Evolutionary conservation across 2,113 vertebrate species (phyloP).

Genomic region (Thamnophis sirtalis): DNA sequence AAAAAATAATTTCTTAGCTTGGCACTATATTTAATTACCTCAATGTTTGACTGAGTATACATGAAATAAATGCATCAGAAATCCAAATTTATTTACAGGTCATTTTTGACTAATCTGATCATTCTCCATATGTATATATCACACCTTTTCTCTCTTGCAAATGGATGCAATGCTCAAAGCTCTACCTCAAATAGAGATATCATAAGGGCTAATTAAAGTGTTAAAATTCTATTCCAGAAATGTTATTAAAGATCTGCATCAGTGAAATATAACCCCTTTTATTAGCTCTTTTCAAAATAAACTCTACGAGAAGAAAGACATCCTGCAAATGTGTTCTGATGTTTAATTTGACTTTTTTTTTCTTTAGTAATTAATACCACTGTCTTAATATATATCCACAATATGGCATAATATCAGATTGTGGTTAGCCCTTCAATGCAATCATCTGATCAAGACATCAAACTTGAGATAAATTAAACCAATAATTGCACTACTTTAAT

Average conservation of each 20-base stretch:
- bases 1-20: not conserved
- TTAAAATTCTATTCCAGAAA: not conserved
- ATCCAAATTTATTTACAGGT: not conserved
- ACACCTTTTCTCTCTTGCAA: not conserved
- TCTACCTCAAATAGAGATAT: not conserved
- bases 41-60: not conserved
- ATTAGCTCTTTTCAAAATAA: not conserved
- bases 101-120: not conserved
- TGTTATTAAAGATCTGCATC: not conserved
- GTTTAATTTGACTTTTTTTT: constrained; percentile 8
- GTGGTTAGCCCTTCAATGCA: constrained; percentile 51
- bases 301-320: constrained; percentile 18
- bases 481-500: constrained; percentile 55
- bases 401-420: constrained; percentile 28
- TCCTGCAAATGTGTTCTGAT: not conserved
- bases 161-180: not conserved
- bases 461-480: constrained; percentile 52
- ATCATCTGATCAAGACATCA: constrained; percentile 43
- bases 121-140: not conserved
- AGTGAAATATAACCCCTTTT: not conserved
- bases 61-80: not conserved
- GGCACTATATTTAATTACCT: not conserved
- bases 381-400: constrained; percentile 3
- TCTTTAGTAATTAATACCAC: constrained; percentile 1
- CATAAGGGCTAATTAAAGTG: not conserved